These are phyloP conservation scores for Agapetus fuscipes DNA, from an alignment of 2,888 invertebrate genomes.

Conservation along the genomic window DNA sequence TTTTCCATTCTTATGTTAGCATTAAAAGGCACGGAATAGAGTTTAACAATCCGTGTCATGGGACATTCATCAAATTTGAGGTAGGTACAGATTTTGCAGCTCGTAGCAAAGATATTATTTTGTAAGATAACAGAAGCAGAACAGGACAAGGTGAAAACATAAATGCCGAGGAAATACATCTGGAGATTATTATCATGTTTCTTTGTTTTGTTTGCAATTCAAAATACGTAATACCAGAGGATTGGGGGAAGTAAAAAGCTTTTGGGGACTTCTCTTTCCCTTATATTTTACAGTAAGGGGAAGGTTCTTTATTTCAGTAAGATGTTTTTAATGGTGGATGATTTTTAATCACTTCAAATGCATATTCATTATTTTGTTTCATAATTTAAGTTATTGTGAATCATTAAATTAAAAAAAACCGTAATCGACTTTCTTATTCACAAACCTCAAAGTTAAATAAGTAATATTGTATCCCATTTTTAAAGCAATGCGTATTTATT, in stretches of 20 bases:
- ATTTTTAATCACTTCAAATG: no score
- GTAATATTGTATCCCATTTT: no score
- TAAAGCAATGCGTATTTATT: no score
- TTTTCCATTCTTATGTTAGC: neutral
- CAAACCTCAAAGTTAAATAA: no score
- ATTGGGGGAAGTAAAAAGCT: no score
- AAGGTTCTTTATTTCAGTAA: neutral
- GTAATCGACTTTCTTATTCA: no score
- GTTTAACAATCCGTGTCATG: conserved; percentile 14
- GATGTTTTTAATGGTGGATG: neutral
- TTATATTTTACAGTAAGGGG: neutral
- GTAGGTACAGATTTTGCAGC: no score
- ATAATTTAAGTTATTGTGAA: no score
- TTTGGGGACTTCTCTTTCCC: no score
- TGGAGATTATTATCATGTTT: neutral
- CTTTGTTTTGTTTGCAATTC: conserved; percentile 1
- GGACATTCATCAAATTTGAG: conserved; percentile 11
- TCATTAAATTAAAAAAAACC: no score
- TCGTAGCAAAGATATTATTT: no score
- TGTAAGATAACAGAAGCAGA: neutral
- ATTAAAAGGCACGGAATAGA: neutral
- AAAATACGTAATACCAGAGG: conserved; percentile 1
- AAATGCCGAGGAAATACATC: conserved; percentile 1
- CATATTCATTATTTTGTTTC: no score
- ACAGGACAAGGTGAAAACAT: conserved; percentile 1